Percentiles rank a stretch among this genome's conserved stretches.
Evolutionary conservation across 2,888 invertebrate species (phyloP).

Genomic region (Melipona bicolor): DNA sequence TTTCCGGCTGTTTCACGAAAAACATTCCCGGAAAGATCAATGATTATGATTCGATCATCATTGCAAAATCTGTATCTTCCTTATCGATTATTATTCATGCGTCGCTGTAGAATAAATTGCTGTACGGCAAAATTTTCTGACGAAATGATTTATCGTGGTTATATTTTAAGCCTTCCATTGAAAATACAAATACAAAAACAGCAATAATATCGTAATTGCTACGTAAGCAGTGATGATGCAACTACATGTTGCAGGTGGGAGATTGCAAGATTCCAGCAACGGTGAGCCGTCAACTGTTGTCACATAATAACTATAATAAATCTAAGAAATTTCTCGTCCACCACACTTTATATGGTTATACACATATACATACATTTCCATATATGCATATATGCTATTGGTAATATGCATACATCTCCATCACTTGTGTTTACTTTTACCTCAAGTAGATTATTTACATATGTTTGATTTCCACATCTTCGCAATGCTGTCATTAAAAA

Average conservation of each 20-base stretch:
- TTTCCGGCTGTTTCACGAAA: too few species aligned
- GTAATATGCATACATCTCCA: constrained; percentile 1
- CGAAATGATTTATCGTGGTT: constrained; percentile 49
- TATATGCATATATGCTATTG: too few species aligned
- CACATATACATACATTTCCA: background rate
- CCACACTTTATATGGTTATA: constrained; percentile 38
- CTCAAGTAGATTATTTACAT: constrained; percentile 14
- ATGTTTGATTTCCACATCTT: background rate
- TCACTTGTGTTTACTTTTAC: constrained; percentile 34
- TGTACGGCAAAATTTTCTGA: background rate
- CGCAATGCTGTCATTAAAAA: too few species aligned
- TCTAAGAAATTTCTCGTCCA: constrained; percentile 32
- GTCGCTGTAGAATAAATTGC: constrained; percentile 14
- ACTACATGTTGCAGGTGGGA: constrained; percentile 27
- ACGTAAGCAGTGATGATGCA: constrained; percentile 32
- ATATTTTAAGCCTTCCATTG: constrained; percentile 2
- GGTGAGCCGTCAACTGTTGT: constrained; percentile 42
- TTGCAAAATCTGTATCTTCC: too few species aligned
- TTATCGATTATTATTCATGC: constrained; percentile 1
- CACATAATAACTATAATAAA: constrained; percentile 49
- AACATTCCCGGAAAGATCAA: too few species aligned
- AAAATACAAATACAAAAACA: constrained; percentile 49
- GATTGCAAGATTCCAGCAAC: constrained; percentile 39
- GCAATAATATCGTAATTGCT: constrained; percentile 56
- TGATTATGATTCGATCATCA: too few species aligned